These are phyloP conservation scores for Harpalus rubripes DNA, from an alignment of 2,888 invertebrate genomes.

Conservation along the genomic window DNA sequence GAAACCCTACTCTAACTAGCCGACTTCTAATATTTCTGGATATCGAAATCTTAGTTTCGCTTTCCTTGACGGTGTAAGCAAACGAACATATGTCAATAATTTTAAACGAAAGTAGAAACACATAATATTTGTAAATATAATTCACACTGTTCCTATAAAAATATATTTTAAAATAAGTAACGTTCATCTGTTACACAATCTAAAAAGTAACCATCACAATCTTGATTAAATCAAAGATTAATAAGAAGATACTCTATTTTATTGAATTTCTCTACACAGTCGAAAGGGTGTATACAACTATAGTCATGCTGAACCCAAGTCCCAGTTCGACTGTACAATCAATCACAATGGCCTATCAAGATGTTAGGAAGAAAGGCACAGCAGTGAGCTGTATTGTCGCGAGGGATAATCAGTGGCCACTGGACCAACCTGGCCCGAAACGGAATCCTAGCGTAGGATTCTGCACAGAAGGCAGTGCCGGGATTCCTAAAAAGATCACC, in stretches of 20 bases:
- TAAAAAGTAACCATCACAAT: neutral
- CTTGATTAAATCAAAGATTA: neutral
- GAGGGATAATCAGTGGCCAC: constrained; percentile 49
- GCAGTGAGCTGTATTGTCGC: constrained; percentile 51
- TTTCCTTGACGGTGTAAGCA: no score
- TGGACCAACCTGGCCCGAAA: constrained; percentile 21
- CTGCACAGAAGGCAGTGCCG: constrained; percentile 26
- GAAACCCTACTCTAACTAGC: no score
- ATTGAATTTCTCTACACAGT: neutral
- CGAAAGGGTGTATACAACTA: constrained; percentile 30
- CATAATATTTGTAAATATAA: no score
- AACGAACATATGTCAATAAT: no score
- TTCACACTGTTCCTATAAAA: no score
- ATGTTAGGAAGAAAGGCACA: constrained; percentile 54
- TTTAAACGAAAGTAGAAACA: no score
- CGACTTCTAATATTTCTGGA: no score
- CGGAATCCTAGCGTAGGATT: neutral
- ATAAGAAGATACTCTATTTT: neutral
- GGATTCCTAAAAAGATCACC: constrained; percentile 35
- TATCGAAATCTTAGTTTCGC: no score
- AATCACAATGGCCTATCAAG: constrained; percentile 60
- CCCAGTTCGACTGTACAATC: constrained; percentile 47
- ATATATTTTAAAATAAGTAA: neutral
- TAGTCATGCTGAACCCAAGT: neutral
- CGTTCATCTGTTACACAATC: neutral